Percentiles rank a stretch among this genome's conserved stretches.
Conservation (phyloP, 2,888 invertebrate genomes). For the Folsomia manolachei region DNA sequence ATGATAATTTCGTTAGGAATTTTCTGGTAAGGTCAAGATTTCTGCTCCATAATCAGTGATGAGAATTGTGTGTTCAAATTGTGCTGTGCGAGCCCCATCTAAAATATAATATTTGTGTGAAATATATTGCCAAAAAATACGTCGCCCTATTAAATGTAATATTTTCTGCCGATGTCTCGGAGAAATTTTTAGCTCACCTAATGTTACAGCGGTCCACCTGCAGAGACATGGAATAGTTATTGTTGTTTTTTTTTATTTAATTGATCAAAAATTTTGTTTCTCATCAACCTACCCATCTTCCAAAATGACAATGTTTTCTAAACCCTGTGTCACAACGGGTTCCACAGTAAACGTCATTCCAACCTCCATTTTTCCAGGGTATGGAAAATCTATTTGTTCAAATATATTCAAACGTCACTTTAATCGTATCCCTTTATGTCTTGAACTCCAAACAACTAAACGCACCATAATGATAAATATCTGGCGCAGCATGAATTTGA, state of each 20-base stretch:
- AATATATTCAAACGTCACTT: too few species aligned
- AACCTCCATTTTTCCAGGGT: conserved; percentile 62
- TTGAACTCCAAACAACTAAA: too few species aligned
- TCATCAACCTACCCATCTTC: conserved; percentile 65
- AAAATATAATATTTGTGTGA: too few species aligned
- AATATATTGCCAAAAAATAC: too few species aligned
- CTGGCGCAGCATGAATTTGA: conserved; percentile 90
- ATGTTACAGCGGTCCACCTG: conserved; percentile 81
- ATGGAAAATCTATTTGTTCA: conserved; percentile 45
- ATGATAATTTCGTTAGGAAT: not conserved
- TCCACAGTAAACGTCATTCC: conserved; percentile 97
- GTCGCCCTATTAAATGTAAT: too few species aligned
- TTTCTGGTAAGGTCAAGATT: conserved; percentile 64
- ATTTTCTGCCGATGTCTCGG: too few species aligned
- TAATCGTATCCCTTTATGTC: too few species aligned
- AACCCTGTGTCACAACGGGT: conserved; percentile 78
- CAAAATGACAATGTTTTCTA: conserved; percentile 64
- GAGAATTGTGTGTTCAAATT: conserved; percentile 87
- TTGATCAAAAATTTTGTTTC: too few species aligned
- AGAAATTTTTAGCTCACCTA: too few species aligned
- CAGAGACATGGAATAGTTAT: not conserved
- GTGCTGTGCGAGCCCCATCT: conserved; percentile 79
- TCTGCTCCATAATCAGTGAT: conserved; percentile 75
- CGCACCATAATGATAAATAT: conserved; percentile 80
- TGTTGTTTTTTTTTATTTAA: too few species aligned